Conservation (phyloP, 1,140 invertebrate species). For the Drosophila pectinifera region DNA sequence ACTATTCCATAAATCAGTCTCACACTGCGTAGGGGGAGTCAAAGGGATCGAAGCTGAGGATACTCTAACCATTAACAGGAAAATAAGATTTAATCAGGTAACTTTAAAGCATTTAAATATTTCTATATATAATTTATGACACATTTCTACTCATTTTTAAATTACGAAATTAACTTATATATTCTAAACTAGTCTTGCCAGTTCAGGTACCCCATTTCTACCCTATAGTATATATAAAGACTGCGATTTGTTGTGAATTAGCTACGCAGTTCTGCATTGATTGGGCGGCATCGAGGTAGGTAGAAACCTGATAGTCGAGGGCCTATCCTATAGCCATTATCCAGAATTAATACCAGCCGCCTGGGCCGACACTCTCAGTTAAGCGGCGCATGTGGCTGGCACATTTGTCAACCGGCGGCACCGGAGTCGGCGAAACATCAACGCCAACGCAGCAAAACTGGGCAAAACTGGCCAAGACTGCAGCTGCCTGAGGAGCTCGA, state of each 20-base stretch:
- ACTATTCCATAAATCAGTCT: slow-evolving; percentile 58
- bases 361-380: slow-evolving; percentile 67
- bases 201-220: too few species aligned
- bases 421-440: slow-evolving; percentile 76
- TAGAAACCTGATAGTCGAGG: slow-evolving; percentile 47
- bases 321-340: slow-evolving; percentile 15
- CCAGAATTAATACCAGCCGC: slow-evolving; percentile 28
- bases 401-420: slow-evolving; percentile 79
- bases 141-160: too few species aligned
- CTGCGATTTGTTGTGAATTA: slow-evolving; percentile 49
- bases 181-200: too few species aligned
- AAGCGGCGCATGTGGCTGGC: slow-evolving; percentile 74
- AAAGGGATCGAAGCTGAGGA: background rate
- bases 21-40: slow-evolving; percentile 4
- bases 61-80: background rate
- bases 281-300: slow-evolving; percentile 59
- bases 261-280: slow-evolving; percentile 60
- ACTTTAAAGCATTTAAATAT: too few species aligned
- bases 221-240: background rate
- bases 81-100: background rate
- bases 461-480: slow-evolving; percentile 36
- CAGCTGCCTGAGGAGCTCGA: slow-evolving; percentile 45
- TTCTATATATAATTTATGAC: too few species aligned
- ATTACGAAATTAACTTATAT: too few species aligned
- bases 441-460: slow-evolving; percentile 68